Conservation (phyloP, 64 coral and sea anemone species). For the Porites lutea region DNA sequence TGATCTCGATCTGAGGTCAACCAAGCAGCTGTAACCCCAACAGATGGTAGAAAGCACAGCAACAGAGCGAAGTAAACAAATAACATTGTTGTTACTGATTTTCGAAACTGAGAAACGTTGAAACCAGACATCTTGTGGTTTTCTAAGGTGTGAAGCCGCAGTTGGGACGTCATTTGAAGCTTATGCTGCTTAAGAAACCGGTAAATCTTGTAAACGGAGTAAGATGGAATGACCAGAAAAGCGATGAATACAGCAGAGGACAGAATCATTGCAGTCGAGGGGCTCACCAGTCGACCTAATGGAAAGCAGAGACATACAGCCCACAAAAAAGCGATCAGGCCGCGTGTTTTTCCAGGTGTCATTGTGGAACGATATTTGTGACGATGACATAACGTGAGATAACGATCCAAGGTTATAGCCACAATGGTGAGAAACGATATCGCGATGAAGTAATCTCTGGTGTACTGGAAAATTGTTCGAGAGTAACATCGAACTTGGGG, state of each 20-base stretch:
- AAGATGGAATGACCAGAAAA: neutral
- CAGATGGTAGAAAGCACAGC: neutral
- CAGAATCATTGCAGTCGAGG: conserved; percentile 6
- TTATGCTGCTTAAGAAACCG: conserved; percentile 13
- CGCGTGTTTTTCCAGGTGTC: neutral
- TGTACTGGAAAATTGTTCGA: neutral
- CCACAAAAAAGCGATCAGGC: neutral
- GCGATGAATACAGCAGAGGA: neutral
- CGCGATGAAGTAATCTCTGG: neutral
- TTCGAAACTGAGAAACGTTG: neutral
- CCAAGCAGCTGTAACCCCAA: neutral
- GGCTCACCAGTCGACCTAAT: neutral
- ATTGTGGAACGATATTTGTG: neutral
- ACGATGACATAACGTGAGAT: neutral
- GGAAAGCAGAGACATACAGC: neutral
- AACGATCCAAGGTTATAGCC: conserved; percentile 2
- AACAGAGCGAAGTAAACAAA: neutral
- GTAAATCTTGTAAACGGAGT: conserved; percentile 1
- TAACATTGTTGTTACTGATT: neutral
- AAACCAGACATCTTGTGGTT: neutral
- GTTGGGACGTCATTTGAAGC: neutral
- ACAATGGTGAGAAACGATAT: conserved; percentile 5
- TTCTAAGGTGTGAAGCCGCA: neutral
- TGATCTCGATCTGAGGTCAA: neutral
- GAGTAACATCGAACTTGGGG: conserved; percentile 11